A percentile compares a stretch with the other conserved stretches of the same genome.
Evolutionary conservation across 1,140 invertebrate genomes (phyloP).

Genomic region (Chironomus striatipennis): DNA sequence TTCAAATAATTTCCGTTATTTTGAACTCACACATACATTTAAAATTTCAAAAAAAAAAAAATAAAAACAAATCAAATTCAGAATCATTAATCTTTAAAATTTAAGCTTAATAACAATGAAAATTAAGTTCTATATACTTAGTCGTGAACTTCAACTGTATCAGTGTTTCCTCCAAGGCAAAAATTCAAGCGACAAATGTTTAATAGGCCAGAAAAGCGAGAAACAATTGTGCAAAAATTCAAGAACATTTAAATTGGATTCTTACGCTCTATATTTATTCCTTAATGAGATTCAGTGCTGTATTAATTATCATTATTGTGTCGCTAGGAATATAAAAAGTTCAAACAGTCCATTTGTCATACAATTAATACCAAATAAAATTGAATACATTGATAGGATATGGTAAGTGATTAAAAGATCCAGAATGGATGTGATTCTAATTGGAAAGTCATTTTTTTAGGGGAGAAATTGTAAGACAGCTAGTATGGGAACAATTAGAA

Average conservation of each 20-base stretch:
- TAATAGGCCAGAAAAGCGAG: neutral
- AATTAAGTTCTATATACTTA: neutral
- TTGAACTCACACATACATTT: no score
- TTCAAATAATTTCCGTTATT: no score
- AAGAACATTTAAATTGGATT: neutral
- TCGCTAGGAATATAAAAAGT: neutral
- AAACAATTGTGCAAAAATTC: neutral
- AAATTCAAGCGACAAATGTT: neutral
- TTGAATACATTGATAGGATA: constrained; percentile 55
- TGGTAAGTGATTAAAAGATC: constrained; percentile 44
- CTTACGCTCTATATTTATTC: neutral
- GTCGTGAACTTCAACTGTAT: neutral
- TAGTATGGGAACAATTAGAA: constrained; percentile 57
- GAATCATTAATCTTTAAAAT: no score
- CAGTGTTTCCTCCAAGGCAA: neutral
- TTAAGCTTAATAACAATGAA: neutral
- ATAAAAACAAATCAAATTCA: no score
- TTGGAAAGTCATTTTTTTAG: no score
- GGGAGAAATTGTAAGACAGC: constrained; percentile 41
- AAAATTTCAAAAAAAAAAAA: no score
- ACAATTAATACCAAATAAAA: constrained; percentile 43
- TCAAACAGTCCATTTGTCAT: constrained; percentile 24
- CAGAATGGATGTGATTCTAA: neutral
- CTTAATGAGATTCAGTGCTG: neutral
- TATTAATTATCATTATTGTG: neutral